Conservation (phyloP, 2,113 vertebrate genomes). For the Hiodon alosoides region DNA sequence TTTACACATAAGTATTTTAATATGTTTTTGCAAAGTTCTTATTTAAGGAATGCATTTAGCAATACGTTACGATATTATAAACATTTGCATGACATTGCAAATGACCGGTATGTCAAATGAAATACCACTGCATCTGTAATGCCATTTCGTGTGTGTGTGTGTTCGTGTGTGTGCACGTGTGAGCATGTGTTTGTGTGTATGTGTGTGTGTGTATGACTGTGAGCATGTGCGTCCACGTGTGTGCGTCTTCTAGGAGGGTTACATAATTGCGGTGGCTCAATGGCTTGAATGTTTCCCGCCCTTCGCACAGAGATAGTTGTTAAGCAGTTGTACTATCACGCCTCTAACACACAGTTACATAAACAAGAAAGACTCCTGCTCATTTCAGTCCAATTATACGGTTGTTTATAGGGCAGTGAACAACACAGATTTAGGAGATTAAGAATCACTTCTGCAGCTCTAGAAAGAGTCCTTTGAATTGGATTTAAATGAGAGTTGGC, state of each 20-base stretch:
- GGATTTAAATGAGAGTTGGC: conserved; percentile 37
- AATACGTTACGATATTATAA: too few species aligned
- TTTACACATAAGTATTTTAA: too few species aligned
- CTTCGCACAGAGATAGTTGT: neutral
- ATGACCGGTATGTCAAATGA: too few species aligned
- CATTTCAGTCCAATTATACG: conserved; percentile 51
- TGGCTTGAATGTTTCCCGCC: neutral
- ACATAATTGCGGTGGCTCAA: neutral
- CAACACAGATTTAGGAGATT: conserved; percentile 52
- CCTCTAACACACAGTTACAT: conserved; percentile 38
- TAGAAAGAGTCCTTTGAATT: conserved; percentile 33
- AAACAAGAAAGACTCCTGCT: conserved; percentile 44
- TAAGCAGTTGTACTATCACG: conserved; percentile 32
- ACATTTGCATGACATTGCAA: too few species aligned
- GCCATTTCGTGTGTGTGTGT: too few species aligned
- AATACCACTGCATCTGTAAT: too few species aligned
- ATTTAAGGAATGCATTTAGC: too few species aligned
- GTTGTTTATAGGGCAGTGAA: conserved; percentile 42
- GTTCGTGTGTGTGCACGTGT: too few species aligned
- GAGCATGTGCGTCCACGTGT: neutral
- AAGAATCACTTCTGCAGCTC: conserved; percentile 32
- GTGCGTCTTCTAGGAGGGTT: neutral
- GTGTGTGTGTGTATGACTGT: too few species aligned
- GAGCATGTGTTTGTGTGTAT: neutral
- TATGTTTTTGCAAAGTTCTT: too few species aligned